Conservation (phyloP, 1,140 invertebrate species). For the Prorops nasuta region DNA sequence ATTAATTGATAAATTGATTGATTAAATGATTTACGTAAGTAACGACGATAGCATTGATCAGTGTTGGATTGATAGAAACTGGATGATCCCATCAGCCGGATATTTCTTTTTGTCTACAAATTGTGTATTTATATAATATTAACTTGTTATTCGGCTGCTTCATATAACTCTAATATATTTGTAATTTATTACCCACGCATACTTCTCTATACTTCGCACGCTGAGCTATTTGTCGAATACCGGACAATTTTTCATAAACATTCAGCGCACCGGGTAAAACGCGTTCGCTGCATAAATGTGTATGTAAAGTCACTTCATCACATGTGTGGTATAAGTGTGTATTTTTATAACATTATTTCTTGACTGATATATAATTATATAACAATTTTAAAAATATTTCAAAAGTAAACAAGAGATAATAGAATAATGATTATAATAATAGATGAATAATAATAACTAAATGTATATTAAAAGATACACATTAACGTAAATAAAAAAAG, state of each 20-base stretch:
- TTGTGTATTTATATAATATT: neutral
- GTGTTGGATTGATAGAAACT: no score
- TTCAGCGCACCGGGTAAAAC: slow-evolving; percentile 11
- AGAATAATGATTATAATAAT: slow-evolving; percentile 35
- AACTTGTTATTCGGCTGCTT: neutral
- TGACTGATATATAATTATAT: slow-evolving; percentile 39
- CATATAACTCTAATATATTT: slow-evolving; percentile 7
- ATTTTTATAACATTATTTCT: slow-evolving; percentile 37
- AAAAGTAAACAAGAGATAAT: slow-evolving; percentile 42
- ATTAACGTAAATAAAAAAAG: slow-evolving; percentile 24
- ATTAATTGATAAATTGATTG: no score
- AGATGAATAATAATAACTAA: slow-evolving; percentile 28
- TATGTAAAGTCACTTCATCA: slow-evolving; percentile 30
- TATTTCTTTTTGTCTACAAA: slow-evolving; percentile 10
- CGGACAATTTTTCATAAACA: no score
- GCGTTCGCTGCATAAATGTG: no score
- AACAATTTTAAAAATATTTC: slow-evolving; percentile 48
- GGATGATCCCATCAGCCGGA: slow-evolving; percentile 13
- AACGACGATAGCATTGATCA: no score
- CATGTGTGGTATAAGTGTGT: slow-evolving; percentile 31
- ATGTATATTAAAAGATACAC: slow-evolving; percentile 16
- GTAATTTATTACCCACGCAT: slow-evolving; percentile 15
- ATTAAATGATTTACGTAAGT: no score
- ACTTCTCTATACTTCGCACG: no score
- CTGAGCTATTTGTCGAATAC: no score